These are phyloP conservation scores for Mormyrus lacerda DNA, from an alignment of 2,113 vertebrate species.

Conservation along the genomic window DNA sequence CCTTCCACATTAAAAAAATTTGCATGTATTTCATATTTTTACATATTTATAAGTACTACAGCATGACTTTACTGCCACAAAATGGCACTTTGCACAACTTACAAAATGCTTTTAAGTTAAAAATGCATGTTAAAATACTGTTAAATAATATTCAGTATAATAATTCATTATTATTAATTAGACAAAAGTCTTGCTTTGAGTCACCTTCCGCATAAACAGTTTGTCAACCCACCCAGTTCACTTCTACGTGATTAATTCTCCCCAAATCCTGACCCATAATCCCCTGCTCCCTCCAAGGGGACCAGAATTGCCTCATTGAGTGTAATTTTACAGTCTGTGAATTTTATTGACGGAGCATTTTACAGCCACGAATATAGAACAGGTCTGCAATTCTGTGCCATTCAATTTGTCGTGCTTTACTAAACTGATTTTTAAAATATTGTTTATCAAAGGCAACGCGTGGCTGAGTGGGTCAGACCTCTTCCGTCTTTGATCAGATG, in stretches of 20 bases:
- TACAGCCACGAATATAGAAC: neutral
- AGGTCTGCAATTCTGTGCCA: neutral
- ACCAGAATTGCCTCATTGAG: neutral
- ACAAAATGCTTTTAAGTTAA: neutral
- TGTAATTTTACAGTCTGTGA: slow-evolving; percentile 15
- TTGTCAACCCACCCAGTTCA: neutral
- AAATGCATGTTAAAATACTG: neutral
- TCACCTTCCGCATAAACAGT: neutral
- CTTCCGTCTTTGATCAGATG: neutral
- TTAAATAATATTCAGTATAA: neutral
- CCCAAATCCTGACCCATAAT: slow-evolving; percentile 2
- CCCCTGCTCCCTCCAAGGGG: neutral
- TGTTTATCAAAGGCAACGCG: neutral
- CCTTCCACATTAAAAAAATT: neutral
- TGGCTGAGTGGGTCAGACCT: neutral
- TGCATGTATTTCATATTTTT: slow-evolving; percentile 4
- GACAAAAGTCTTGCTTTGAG: neutral
- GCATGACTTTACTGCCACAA: neutral
- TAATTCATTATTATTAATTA: neutral
- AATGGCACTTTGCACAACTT: neutral
- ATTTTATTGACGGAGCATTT: neutral
- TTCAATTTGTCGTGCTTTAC: neutral
- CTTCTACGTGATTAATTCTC: neutral
- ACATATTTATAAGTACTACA: neutral
- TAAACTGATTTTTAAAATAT: slow-evolving; percentile 6